A percentile compares a stretch with the other conserved stretches of the same genome.
Evolutionary conservation across 2,888 invertebrate species (phyloP).

Genomic region (Leptinotarsa peninsularis): DNA sequence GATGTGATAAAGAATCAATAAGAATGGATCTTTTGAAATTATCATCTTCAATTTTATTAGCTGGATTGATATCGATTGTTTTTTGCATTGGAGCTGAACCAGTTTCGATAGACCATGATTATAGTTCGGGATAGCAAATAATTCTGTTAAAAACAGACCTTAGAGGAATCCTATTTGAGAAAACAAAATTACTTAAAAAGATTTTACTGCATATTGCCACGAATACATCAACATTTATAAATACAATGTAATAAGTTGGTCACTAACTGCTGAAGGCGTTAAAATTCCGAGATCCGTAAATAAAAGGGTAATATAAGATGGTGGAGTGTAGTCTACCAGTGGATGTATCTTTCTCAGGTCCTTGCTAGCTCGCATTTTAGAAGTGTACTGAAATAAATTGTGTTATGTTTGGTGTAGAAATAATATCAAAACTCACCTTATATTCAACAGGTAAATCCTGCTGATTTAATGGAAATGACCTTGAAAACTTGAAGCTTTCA

Average conservation of each 20-base stretch:
- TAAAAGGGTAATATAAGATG: conserved; percentile 89
- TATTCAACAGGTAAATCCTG: conserved; percentile 90
- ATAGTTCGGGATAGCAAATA: too few species aligned
- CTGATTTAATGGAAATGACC: conserved; percentile 94
- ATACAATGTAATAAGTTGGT: conserved; percentile 96
- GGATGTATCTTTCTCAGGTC: conserved; percentile 78
- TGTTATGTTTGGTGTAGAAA: neutral
- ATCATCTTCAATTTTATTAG: too few species aligned
- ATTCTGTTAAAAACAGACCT: too few species aligned
- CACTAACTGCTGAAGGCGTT: conserved; percentile 97
- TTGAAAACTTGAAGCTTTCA: conserved; percentile 97
- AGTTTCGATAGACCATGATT: too few species aligned
- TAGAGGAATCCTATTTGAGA: too few species aligned
- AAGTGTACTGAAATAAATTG: conserved; percentile 68
- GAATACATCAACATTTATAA: conserved; percentile 70
- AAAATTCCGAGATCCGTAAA: conserved; percentile 97
- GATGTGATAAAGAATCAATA: too few species aligned
- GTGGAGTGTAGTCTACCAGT: conserved; percentile 96
- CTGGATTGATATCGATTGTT: too few species aligned
- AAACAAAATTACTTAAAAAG: too few species aligned
- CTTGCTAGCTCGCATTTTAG: conserved; percentile 65
- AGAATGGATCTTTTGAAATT: too few species aligned
- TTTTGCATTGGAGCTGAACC: too few species aligned
- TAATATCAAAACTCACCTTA: conserved; percentile 70
- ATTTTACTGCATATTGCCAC: neutral